Evolutionary conservation across 2,113 vertebrate species (phyloP), one percentile per base, ranked within the genome.

Genomic region (Lates calcarifer): DNA sequence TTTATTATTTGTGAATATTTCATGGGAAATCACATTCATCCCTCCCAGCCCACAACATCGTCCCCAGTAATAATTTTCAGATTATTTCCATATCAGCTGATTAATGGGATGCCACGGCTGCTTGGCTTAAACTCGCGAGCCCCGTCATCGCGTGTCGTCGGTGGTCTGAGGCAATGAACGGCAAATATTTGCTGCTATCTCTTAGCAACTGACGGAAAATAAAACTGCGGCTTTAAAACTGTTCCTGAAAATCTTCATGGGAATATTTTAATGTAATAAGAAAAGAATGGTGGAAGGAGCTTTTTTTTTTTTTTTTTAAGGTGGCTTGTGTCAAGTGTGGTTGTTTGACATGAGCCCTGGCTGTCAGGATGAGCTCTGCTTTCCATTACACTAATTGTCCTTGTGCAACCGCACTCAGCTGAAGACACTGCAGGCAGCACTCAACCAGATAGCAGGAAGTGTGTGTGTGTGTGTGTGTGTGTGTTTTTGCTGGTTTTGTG

Each of bases 311-410:
- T 29, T 4, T 53, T 43, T 61, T 33, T 5, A 37, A 29, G 39
- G 37, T 5, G 8, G 31, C 18, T 2, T 45, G 49, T 51, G 75
- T 70, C 33, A 49, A 37, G 13, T 37, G 75, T 22, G 65, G 74
- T 67, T 62, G 69, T 70, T 57, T 53, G 68, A 86, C 73, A 85
- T 3, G 29, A 67, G 64, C 43, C 49, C 41, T 58, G 39, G 73
- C 77, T 63, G 86, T 81, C 74, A 51, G 70, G 65, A 72, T 24
- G 31, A 41, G 67, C 68, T 71, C 77, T 87, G 81, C 74, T 91
- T 85, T 88, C 65, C 66, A 87, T 88, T 79, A 85, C 74, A 31
- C 66, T 84, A 87, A 89, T 77, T 83, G 45, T 74, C 55, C 17
- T 75, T 69, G 31, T 33, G 56, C 43, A 37, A 66, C 57, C 45